Conservation (phyloP, 1,140 invertebrate species). For the Rhynchophorus ferrugineus region DNA sequence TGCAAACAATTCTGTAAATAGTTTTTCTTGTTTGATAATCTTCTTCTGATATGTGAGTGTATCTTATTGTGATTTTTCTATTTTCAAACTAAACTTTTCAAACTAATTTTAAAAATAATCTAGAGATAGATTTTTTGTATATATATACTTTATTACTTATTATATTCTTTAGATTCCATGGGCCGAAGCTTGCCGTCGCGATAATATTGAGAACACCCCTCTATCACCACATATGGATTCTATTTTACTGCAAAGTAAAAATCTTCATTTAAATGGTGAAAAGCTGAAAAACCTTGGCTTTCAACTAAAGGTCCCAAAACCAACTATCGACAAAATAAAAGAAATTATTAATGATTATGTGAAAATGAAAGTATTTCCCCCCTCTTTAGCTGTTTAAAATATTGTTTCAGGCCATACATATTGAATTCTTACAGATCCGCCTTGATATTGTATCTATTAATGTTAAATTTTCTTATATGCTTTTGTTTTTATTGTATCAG, state of each 20-base stretch:
- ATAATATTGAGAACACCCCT: conserved; percentile 74
- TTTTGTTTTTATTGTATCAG: no score
- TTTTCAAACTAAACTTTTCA: no score
- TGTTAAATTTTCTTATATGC: no score
- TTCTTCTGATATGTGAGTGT: no score
- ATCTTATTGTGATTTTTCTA: no score
- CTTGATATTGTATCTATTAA: no score
- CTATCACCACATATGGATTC: conserved; percentile 77
- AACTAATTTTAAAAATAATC: no score
- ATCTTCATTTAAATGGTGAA: conserved; percentile 65
- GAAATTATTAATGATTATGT: conserved; percentile 64
- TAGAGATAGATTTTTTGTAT: no score
- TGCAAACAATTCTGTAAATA: no score
- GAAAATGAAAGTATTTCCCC: conserved; percentile 64
- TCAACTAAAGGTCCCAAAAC: conserved; percentile 47
- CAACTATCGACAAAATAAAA: conserved; percentile 53
- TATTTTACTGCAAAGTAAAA: conserved; percentile 71
- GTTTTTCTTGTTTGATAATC: no score
- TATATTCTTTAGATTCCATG: conserved; percentile 56
- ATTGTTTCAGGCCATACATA: no score
- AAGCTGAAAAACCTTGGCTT: conserved; percentile 58
- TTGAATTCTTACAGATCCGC: no score
- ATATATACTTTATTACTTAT: not conserved
- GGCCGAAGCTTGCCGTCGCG: conserved; percentile 72
- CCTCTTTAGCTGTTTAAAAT: conserved; percentile 41